Evolutionary conservation across 2,888 invertebrate genomes (phyloP).

Genomic region (Liodrosophila aerea): DNA sequence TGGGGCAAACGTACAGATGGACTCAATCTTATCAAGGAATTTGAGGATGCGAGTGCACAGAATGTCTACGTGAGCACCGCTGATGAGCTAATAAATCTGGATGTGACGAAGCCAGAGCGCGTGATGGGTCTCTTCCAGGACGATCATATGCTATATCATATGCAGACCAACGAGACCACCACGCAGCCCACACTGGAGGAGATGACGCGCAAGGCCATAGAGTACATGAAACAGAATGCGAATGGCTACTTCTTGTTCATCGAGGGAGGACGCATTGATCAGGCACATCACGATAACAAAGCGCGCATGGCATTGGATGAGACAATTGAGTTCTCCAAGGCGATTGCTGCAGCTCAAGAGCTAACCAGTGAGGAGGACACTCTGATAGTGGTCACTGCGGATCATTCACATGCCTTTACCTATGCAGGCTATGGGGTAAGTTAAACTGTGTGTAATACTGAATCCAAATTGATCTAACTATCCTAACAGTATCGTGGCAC

Average conservation of each 20-base stretch:
- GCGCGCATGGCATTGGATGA: conserved; percentile 81
- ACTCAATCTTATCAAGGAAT: conserved; percentile 86
- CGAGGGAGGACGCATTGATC: conserved; percentile 85
- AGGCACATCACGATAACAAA: conserved; percentile 79
- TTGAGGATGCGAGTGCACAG: conserved; percentile 83
- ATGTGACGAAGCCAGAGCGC: conserved; percentile 83
- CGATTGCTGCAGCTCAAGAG: conserved; percentile 86
- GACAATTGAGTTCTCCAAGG: conserved; percentile 88
- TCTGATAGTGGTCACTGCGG: conserved; percentile 90
- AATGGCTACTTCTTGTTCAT: conserved; percentile 91
- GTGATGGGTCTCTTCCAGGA: conserved; percentile 87
- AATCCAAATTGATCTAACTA: neutral
- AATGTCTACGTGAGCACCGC: conserved; percentile 84
- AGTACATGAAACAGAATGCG: conserved; percentile 85
- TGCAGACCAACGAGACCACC: conserved; percentile 84
- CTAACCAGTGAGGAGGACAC: conserved; percentile 88
- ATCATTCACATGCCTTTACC: conserved; percentile 91
- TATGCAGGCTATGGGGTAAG: conserved; percentile 87
- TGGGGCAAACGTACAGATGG: conserved; percentile 85
- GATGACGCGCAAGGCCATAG: conserved; percentile 90
- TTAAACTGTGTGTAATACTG: neutral
- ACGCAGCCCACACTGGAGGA: conserved; percentile 88
- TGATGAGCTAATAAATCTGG: conserved; percentile 82
- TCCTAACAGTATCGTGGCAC: conserved; percentile 64
- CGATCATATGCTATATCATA: conserved; percentile 88